Base-by-base conservation (phyloP, 2,113 vertebrate genomes). In the Hoplias malabaricus region DNA sequence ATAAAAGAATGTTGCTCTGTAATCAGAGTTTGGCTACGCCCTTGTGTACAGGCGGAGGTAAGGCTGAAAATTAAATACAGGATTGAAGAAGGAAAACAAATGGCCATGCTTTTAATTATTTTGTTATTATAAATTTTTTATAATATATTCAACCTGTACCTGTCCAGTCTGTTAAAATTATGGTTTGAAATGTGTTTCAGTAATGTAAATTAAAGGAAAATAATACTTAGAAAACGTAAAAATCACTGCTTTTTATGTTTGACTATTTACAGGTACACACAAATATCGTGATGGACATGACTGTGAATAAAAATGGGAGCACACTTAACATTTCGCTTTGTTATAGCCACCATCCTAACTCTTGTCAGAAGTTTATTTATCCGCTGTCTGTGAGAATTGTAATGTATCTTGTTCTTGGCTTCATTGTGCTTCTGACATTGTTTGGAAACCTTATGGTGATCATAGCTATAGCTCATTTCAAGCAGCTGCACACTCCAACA, bases 401-500 rank as follows among this genome's bases (percentile, higher is more conserved):
- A 33, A 38, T 81, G 25, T 85, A 83, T 74, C 12, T 68, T 19
- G 36, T 80, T 40, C 57, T 85, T 33, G 61, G 69, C 27, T 23
- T 42, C 11, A 50, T 78, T 21, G 43, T 78, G 3, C 8, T 79
- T 11, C 34, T 63, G 4, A 83, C 84, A 74, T 68, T 83, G 21
- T 29, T 63, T 31, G 83, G 83, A 13, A 84, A 95, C 79, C 72
- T 95, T 77, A 63, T 88, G 0, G 92, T 95, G 63, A 93, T 95
- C 53, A 87, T 94, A 79, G 91, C 94, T 0, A 87, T 95, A 68
- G 81, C 86, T 5, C 91, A 93, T 81, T 94, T 94, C 85, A 95
- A 91, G 75, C 90, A 94, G 77, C 93, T 95, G 40, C 94, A 93
- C 25, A 92, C 89, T 0, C 91, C 93, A n/a, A 93, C 93, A 0